Conservation (phyloP, 2,797 vertebrate species). For the Enteromius mattozi region DNA sequence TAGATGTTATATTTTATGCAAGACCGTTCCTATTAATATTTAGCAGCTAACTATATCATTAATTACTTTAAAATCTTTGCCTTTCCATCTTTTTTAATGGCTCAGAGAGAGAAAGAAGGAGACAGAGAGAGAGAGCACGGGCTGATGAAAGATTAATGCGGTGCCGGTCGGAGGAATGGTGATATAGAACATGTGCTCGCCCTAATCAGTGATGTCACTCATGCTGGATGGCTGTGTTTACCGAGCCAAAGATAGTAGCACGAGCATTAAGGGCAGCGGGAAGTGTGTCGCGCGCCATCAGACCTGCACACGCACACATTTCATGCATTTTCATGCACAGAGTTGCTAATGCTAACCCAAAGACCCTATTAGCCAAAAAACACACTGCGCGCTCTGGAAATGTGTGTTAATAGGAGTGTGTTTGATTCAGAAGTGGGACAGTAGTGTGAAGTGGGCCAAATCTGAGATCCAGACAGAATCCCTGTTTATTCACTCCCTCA, state of each 20-base stretch:
- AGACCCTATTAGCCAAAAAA: constrained; percentile 40
- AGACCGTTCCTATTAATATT: constrained; percentile 97
- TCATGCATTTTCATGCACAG: background rate
- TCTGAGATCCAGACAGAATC: constrained; percentile 66
- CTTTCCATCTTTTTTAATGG: constrained; percentile 91
- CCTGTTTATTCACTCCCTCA: constrained; percentile 67
- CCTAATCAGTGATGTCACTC: constrained; percentile 83
- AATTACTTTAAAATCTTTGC: constrained; percentile 96
- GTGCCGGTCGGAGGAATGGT: constrained; percentile 91
- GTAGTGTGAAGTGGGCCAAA: constrained; percentile 74
- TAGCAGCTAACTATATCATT: constrained; percentile 96
- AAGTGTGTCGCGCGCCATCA: background rate
- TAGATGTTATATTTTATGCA: constrained; percentile 97
- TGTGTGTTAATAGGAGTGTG: constrained; percentile 71
- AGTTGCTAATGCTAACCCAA: constrained; percentile 25
- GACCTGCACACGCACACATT: constrained; percentile 11
- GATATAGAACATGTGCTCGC: constrained; percentile 81
- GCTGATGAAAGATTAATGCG: constrained; percentile 92
- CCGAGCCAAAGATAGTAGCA: constrained; percentile 66
- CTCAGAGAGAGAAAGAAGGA: constrained; percentile 70
- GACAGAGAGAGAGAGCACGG: constrained; percentile 68
- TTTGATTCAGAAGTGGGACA: constrained; percentile 67
- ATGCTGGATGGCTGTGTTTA: constrained; percentile 82
- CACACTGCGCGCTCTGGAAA: constrained; percentile 30
- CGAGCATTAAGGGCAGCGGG: constrained; percentile 22